Percentiles rank a stretch among this genome's conserved stretches.
Conservation (phyloP, 1,140 invertebrate species). For the Heterodera schachtii region DNA sequence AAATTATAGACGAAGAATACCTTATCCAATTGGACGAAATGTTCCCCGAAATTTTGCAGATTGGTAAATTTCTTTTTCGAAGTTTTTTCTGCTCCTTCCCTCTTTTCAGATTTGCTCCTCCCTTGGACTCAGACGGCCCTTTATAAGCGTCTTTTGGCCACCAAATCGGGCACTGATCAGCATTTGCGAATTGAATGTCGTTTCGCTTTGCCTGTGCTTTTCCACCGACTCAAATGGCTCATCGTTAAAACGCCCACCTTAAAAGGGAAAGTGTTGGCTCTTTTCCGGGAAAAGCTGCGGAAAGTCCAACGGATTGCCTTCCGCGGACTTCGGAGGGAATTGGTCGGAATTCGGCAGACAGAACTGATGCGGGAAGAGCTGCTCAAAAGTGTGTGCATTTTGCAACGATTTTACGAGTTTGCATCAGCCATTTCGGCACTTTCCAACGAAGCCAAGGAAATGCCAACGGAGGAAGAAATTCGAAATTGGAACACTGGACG, state of each 20-base stretch:
- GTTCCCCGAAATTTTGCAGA: neutral
- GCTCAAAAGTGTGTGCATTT: neutral
- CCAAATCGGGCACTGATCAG: neutral
- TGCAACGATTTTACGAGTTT: neutral
- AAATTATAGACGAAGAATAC: neutral
- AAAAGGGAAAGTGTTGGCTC: neutral
- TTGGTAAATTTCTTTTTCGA: neutral
- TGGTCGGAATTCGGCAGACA: neutral
- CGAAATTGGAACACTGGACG: neutral
- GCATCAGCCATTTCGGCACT: neutral
- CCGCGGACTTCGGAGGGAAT: neutral
- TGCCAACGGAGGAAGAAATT: neutral
- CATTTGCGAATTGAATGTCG: neutral
- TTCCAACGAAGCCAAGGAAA: neutral
- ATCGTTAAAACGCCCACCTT: neutral
- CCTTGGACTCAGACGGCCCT: neutral
- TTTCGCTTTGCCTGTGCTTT: neutral
- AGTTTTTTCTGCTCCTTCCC: neutral
- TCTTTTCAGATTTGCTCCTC: neutral
- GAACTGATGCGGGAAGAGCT: neutral
- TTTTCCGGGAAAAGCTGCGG: neutral
- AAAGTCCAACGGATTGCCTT: neutral
- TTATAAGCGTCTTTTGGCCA: neutral
- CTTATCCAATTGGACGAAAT: neutral
- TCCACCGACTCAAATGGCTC: neutral